phyloP scores from a whole-genome alignment of 2,888 invertebrate species.

The Amblyteles armatorius region DNA sequence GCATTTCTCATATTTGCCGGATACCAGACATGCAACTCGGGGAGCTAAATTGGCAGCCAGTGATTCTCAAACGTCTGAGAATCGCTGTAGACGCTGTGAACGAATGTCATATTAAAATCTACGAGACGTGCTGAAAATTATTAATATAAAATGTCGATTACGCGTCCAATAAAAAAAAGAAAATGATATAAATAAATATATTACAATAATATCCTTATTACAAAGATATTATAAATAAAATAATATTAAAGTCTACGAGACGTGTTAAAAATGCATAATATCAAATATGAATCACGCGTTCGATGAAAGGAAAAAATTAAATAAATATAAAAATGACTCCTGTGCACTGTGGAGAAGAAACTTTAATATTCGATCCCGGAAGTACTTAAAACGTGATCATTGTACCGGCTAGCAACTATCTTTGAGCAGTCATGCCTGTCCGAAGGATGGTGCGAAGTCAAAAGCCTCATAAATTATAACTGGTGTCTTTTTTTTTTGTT shows the following conservation, averaged over 20 bases:
- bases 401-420: background rate
- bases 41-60: constrained; percentile 71
- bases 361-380: background rate
- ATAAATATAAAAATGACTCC: background rate
- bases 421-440: background rate
- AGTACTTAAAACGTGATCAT: background rate
- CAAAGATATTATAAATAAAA: no score
- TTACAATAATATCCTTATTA: no score
- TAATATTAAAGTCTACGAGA: background rate
- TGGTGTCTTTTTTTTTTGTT: background rate
- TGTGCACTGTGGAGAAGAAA: background rate
- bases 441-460: constrained; percentile 18
- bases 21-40: constrained; percentile 71
- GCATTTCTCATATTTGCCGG: constrained; percentile 69
- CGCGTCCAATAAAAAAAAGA: background rate
- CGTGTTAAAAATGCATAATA: background rate
- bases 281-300: background rate
- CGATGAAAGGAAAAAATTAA: background rate
- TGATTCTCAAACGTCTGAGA: constrained; percentile 67
- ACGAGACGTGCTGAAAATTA: background rate
- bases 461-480: constrained; percentile 36
- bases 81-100: constrained; percentile 31
- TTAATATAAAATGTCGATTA: background rate
- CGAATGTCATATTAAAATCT: background rate
- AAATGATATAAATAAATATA: no score